Evolutionary conservation across 2,797 vertebrate genomes (phyloP), one percentile per base, ranked within the genome.

Genomic region (Enteromius anoplus): DNA sequence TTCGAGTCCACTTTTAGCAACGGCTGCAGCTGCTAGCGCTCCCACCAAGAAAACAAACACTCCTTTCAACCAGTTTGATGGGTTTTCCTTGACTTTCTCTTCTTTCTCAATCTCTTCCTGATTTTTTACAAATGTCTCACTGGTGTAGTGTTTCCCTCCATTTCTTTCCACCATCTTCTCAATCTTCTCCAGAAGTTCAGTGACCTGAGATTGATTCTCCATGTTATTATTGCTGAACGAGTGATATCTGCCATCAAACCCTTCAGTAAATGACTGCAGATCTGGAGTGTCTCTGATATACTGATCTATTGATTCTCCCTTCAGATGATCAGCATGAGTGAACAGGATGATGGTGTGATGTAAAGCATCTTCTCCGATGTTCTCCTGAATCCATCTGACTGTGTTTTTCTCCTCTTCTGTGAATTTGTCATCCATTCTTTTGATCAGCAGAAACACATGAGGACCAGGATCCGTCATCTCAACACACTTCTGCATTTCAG

Each of bases 371-470:
- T 83, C 80, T 64, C 84, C 86, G 19, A 87, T 76, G 37, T 84
- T 84, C 1, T 82, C 12, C 81, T 85, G 68, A 66, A 85, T 84
- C 78, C 81, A 85, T 49, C 71, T 78, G 0, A 85, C 58, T 17
- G 69, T 29, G 42, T 84, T 70, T 21, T n/a, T 65, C 53, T 84
- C 64, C 1, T 82, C 78, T 4, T 82, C 32, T 34, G 47, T 69
- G 34, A 68, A 2, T 45, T 0, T 69, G 0, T 21, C 26, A 0
- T 19, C n/a, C 62, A 82, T 72, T 58, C 45, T 69, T 23, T 82
- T 17, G 51, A 85, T 68, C 69, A 85, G 53, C 47, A 87, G 84
- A 66, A 87, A 84, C 32, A n/a, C 84, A 14, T 84, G 86, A 5
- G 84, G 81, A 42, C 78, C 68, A 7, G 81, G 78, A 23, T 40